Evolutionary conservation across 2,888 invertebrate genomes (phyloP), one percentile per base, ranked within the genome.

Genomic region (Prostheceraeus crozeri): DNA sequence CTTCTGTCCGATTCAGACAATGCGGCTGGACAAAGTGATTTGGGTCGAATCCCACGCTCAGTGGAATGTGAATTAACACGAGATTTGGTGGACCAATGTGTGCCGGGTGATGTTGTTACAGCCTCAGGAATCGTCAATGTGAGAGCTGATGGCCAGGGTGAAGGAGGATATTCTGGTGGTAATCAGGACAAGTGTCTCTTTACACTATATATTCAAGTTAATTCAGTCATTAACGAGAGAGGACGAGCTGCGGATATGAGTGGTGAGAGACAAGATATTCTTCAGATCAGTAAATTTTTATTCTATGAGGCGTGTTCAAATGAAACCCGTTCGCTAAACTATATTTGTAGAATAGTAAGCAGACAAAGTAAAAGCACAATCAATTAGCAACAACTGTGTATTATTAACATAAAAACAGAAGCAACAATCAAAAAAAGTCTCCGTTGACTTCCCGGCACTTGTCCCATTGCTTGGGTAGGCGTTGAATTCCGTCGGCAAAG

Each of bases 21-120:
- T 33, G n/a, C 33, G 10, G 10, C 33, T n/a, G 33, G 33, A 10
- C 10, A n/a, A 11, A n/a, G 33, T 33, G 33, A n/a, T 33, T 27
- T 21, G 21, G 53, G 53, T 3, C 48, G 53, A n/a, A 53, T 53
- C 3, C 53, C 53, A 8, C 80, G 85, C 64, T 84, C 84, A 65
- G 80, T 93, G 27, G 89, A 91, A 71, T 85, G 90, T 71, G 87
- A 90, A 74, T 78, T 93, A 4, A 82, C 83, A 56, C 83, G 84
- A 62, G 89, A 89, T 76, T 78, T 91, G 45, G 87, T 89, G 1
- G 85, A 87, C 65, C 80, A 82, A 23, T 87, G 89, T 65, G 83
- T 84, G 65, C 87, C 90, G 10, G 93, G 93, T 1, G 89, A 91
- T 78, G 84, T 87, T 66, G 82, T 93, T 0, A 85, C 85, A 11